phyloP scores from a whole-genome alignment of 2,797 vertebrate genomes.

The Iguana delicatissima region DNA sequence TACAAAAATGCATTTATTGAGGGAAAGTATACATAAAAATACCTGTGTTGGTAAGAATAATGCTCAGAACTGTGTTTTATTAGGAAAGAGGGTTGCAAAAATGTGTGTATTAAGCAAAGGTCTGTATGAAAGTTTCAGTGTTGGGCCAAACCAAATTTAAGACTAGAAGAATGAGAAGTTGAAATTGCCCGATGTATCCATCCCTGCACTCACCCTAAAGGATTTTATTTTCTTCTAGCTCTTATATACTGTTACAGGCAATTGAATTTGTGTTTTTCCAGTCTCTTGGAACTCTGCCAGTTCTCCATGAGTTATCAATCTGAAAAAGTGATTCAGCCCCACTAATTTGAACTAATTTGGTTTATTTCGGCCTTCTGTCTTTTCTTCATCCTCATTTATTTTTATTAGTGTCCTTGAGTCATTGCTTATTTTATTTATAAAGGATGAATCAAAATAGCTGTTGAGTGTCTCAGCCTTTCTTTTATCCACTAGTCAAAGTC shows the following conservation, averaged over 20 bases:
- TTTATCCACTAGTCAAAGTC: not conserved
- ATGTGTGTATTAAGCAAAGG: not conserved
- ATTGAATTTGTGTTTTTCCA: not conserved
- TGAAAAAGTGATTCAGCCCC: not conserved
- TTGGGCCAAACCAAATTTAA: not conserved
- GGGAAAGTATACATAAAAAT: not conserved
- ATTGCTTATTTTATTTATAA: not conserved
- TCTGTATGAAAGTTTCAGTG: not conserved
- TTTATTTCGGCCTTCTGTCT: slow-evolving; percentile 17
- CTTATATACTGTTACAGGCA: not conserved
- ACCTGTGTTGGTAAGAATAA: not conserved
- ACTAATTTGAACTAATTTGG: slow-evolving; percentile 15
- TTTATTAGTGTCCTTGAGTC: slow-evolving; percentile 9
- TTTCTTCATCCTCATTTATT: slow-evolving; percentile 17
- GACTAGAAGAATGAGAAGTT: not conserved
- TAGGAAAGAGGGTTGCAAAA: not conserved
- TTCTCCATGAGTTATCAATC: not conserved
- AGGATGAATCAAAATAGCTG: not conserved
- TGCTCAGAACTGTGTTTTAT: not conserved
- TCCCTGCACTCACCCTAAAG: not conserved
- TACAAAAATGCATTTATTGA: not conserved
- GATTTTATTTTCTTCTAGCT: not conserved
- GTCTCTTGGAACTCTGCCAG: not conserved
- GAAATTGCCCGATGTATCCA: not conserved
- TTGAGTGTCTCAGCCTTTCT: not conserved